phyloP scores from a whole-genome alignment of 1,140 invertebrate species.

The Drosophila subobscura region DNA sequence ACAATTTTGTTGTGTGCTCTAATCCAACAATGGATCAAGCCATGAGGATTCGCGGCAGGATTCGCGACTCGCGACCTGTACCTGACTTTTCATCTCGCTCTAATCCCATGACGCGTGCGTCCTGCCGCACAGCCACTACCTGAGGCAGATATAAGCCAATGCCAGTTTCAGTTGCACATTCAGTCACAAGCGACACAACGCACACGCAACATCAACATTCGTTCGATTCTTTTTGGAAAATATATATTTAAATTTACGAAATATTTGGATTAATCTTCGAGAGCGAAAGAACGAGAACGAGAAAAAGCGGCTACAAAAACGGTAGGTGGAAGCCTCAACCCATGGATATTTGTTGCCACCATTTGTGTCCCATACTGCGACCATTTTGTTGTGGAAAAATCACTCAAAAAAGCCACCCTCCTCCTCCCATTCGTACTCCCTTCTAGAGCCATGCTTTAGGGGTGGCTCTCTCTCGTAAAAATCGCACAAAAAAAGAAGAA shows the following conservation, averaged over 20 bases:
- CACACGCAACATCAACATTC: conserved; percentile 21
- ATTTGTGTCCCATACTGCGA: conserved; percentile 6
- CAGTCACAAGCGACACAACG: conserved; percentile 57
- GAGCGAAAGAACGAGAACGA: conserved; percentile 12
- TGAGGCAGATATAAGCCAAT: conserved; percentile 59
- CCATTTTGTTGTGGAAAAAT: conserved; percentile 56
- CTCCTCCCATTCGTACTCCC: no score
- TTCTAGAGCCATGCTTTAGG: conserved; percentile 37
- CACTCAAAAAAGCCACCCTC: conserved; percentile 61
- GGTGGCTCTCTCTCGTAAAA: conserved; percentile 54
- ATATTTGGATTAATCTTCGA: conserved; percentile 49
- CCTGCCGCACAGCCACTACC: conserved; percentile 44
- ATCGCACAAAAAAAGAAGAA: conserved; percentile 45
- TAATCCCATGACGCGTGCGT: conserved; percentile 73
- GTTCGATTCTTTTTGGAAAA: not conserved
- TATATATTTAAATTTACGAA: conserved; percentile 18
- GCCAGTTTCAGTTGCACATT: conserved; percentile 41
- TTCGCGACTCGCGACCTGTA: conserved; percentile 43
- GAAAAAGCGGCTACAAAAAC: conserved; percentile 34
- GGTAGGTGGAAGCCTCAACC: conserved; percentile 29
- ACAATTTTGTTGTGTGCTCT: conserved; percentile 40
- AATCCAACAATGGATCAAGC: conserved; percentile 78
- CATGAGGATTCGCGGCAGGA: conserved; percentile 23
- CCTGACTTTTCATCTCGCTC: conserved; percentile 66
- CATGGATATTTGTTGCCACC: conserved; percentile 26